Evolutionary conservation across 1,140 invertebrate species (phyloP).

Genomic region (Agrypnia vestita): DNA sequence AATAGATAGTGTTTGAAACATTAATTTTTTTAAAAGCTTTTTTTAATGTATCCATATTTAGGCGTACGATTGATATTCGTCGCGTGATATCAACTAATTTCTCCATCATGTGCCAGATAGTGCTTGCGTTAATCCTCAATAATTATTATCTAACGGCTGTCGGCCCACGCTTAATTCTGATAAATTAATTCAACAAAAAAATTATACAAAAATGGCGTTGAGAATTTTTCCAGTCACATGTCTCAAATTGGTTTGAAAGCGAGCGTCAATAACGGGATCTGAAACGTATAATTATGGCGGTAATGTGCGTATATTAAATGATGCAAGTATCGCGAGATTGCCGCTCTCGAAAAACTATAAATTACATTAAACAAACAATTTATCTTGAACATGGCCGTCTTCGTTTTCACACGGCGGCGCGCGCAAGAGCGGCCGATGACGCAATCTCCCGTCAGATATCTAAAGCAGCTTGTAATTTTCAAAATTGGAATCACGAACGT

Average conservation of each 20-base stretch:
- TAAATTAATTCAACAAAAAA: too few species aligned
- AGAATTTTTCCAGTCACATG: too few species aligned
- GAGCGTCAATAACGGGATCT: not conserved
- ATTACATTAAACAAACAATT: slow-evolving; percentile 29
- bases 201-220: too few species aligned
- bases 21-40: too few species aligned
- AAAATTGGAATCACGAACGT: not conserved
- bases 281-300: not conserved
- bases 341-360: slow-evolving; percentile 14
- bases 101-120: too few species aligned
- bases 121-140: too few species aligned
- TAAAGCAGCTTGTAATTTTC: slow-evolving; percentile 10
- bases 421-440: not conserved
- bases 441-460: slow-evolving; percentile 3
- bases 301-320: not conserved
- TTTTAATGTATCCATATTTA: too few species aligned
- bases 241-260: slow-evolving; percentile 14
- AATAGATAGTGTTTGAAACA: too few species aligned
- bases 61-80: too few species aligned
- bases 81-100: too few species aligned
- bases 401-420: not conserved
- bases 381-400: not conserved
- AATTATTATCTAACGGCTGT: too few species aligned
- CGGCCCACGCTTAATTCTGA: too few species aligned
- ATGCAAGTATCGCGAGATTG: slow-evolving; percentile 17